A percentile compares a stretch with the other conserved stretches of the same genome.
Conservation (phyloP, 2,113 vertebrate species). For the Peromyscus polionotus region DNA sequence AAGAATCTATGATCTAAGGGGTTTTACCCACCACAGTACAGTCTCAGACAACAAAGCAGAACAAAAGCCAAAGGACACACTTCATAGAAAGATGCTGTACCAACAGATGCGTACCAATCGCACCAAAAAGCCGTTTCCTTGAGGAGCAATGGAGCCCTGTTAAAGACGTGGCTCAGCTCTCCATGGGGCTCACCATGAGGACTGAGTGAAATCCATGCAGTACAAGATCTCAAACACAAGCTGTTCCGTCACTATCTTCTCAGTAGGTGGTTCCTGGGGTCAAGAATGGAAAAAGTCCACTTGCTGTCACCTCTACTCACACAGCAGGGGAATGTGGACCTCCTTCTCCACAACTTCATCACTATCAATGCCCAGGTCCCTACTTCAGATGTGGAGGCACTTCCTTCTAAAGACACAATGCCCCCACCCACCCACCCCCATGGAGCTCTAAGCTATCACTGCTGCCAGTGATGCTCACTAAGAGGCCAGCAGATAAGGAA, state of each 20-base stretch:
- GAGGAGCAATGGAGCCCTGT: not conserved
- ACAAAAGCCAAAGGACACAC: not conserved
- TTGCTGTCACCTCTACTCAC: not conserved
- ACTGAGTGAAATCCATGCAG: no score
- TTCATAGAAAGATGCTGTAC: not conserved
- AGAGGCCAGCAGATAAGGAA: conserved; percentile 9
- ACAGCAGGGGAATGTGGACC: not conserved
- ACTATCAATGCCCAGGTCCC: not conserved
- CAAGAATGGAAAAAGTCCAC: not conserved
- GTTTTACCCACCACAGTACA: not conserved
- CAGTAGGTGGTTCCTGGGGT: not conserved
- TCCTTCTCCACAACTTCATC: not conserved
- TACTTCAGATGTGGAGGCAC: not conserved
- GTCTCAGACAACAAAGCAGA: not conserved
- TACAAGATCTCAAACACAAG: no score
- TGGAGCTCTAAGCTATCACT: not conserved
- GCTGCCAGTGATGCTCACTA: not conserved
- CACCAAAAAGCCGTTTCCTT: not conserved
- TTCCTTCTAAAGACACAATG: not conserved
- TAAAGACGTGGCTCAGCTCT: not conserved
- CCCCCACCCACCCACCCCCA: no score
- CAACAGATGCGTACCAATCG: no score
- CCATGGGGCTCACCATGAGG: not conserved
- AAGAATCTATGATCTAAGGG: not conserved
- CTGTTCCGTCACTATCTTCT: not conserved